A percentile compares a stretch with the other conserved stretches of the same genome.
phyloP scores from a whole-genome alignment of 2,797 vertebrate genomes.

The Malacoraja senta region DNA sequence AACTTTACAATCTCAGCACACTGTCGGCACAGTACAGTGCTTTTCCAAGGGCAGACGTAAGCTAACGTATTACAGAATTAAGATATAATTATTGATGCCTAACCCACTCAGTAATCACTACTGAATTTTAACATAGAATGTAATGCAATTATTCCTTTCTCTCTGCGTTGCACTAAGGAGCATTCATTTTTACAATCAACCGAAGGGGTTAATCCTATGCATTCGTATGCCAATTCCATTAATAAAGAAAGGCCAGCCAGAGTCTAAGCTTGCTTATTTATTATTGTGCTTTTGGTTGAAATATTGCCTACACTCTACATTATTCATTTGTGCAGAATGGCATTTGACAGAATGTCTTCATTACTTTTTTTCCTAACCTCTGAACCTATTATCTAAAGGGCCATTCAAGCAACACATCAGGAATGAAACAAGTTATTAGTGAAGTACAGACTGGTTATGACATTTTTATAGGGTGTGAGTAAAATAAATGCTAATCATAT shows the following conservation, averaged over 20 bases:
- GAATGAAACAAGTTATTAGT: neutral
- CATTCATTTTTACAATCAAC: neutral
- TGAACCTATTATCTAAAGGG: conserved; percentile 22
- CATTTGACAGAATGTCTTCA: neutral
- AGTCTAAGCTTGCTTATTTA: neutral
- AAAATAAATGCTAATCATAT: conserved; percentile 9
- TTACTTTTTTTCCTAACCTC: neutral
- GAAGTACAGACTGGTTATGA: neutral
- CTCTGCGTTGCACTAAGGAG: neutral
- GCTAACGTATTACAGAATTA: neutral
- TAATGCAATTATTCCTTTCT: neutral
- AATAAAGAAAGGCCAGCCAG: neutral
- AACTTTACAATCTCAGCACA: neutral
- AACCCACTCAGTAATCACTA: neutral
- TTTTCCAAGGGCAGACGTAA: neutral
- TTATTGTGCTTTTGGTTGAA: neutral
- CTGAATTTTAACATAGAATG: neutral
- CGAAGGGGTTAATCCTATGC: neutral
- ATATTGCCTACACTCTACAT: neutral
- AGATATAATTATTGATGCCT: neutral
- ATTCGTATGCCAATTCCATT: neutral
- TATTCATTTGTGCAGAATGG: neutral
- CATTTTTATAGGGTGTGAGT: conserved; percentile 14
- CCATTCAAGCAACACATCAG: neutral
- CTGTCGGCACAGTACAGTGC: neutral